Conservation (phyloP, 2,797 vertebrate species). For the Poecilia gillii region DNA sequence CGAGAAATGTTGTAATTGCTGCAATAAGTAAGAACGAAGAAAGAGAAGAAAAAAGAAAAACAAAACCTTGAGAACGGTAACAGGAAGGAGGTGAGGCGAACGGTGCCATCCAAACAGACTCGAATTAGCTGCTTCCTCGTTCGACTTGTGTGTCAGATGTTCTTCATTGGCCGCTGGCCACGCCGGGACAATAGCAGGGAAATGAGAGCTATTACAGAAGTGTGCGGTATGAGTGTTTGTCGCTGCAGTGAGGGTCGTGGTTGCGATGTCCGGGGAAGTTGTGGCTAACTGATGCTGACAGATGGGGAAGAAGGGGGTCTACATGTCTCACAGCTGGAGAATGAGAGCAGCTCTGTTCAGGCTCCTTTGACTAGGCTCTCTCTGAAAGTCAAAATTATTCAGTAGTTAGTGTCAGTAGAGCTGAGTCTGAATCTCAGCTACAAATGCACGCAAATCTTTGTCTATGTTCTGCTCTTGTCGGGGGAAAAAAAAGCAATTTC, state of each 20-base stretch:
- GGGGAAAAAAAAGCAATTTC: too few relatives aligned
- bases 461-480: too few relatives aligned
- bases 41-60: slow-evolving; percentile 48
- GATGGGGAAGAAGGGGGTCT: slow-evolving; percentile 48
- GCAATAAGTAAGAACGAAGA: slow-evolving; percentile 71
- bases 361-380: not conserved
- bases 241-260: slow-evolving; percentile 38
- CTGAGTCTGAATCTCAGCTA: too few relatives aligned
- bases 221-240: slow-evolving; percentile 54
- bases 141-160: slow-evolving; percentile 69
- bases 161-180: slow-evolving; percentile 37
- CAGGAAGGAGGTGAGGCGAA: slow-evolving; percentile 59
- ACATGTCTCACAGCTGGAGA: slow-evolving; percentile 61
- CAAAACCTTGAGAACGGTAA: slow-evolving; percentile 74
- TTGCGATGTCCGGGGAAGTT: slow-evolving; percentile 58
- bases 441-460: too few relatives aligned
- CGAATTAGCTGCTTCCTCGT: slow-evolving; percentile 50
- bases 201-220: slow-evolving; percentile 54
- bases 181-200: slow-evolving; percentile 51
- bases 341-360: slow-evolving; percentile 1
- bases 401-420: not conserved
- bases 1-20: slow-evolving; percentile 81
- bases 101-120: slow-evolving; percentile 60
- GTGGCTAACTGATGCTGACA: slow-evolving; percentile 71
- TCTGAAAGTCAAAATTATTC: not conserved